Conservation (phyloP, 2,113 vertebrate species). For the Oncorhynchus tshawytscha region DNA sequence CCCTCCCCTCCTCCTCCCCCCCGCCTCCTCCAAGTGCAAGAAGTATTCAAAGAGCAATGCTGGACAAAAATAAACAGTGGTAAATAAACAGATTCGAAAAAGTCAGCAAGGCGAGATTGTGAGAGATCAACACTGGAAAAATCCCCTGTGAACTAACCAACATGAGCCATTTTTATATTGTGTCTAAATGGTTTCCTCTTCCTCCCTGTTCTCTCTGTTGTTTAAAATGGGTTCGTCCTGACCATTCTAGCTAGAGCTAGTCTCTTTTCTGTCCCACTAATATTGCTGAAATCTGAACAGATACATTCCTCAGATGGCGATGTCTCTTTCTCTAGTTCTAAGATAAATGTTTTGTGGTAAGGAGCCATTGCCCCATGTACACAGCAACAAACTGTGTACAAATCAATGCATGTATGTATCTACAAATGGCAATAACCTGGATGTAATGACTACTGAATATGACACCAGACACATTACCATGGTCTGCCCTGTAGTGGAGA, state of each 20-base stretch:
- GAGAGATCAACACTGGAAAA: constrained; percentile 54
- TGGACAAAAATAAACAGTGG: constrained; percentile 49
- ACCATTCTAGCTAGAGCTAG: no score
- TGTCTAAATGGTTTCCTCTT: neutral
- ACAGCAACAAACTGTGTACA: no score
- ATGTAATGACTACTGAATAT: no score
- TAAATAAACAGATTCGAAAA: constrained; percentile 54
- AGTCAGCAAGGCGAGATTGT: constrained; percentile 22
- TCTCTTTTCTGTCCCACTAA: no score
- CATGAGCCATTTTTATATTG: constrained; percentile 31
- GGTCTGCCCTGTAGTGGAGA: neutral
- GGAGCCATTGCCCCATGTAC: no score
- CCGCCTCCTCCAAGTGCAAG: constrained; percentile 26
- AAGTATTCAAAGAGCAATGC: constrained; percentile 5
- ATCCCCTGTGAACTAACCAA: constrained; percentile 24
- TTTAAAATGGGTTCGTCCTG: neutral
- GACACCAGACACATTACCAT: no score
- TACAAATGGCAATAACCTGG: no score
- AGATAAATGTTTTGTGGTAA: no score
- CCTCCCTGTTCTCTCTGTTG: neutral
- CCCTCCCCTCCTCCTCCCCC: constrained; percentile 7
- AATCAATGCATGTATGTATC: no score
- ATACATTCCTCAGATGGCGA: no score
- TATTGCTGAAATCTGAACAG: no score
- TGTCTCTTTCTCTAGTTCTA: no score